Evolutionary conservation across 2,113 vertebrate species (phyloP), one percentile per base, ranked within the genome.

Genomic region (Chaetops frenatus): DNA sequence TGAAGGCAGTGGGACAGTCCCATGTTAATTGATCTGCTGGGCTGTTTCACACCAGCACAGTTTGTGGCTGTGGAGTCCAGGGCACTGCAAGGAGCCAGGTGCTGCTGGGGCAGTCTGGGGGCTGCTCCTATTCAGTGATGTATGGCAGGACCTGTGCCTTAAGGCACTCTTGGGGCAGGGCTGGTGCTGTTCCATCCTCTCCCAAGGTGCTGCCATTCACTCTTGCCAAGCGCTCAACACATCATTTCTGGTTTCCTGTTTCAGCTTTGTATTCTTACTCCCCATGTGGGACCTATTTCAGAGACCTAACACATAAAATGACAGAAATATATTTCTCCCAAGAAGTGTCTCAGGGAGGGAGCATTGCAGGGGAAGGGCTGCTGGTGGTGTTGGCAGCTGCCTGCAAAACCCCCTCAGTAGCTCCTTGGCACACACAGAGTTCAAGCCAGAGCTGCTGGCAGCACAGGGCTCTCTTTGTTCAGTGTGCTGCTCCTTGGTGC

Each of bases 11-110:
- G 57, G 66, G 36, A 7, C 27, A 17, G 44, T 3, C 27, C 51
- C 10, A 2, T 1, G 13, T 42, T 12, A 4, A 5, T 17, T 0
- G 0, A 1, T 11, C 66, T 64, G 48, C 74, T 61, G 57, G 28
- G 81, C 20, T 61, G 0, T 50, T 82, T 42, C 8, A 61, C 35
- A 19, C 18, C 1, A 12, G 51, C n/a, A 31, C 21, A 21, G 45
- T 5, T 50, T 51, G 65, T 74, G 84, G 7, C 23, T 38, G 33
- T 12, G 86, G n/a, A 2, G 36, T 21, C 13, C 16, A 40, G 45
- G 57, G 66, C 57, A 38, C 4, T 0, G 1, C 6, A 2, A 4
- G 74, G n/a, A 74, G 40, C 51, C 80, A 14, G 24, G 29, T 18
- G 60, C 73, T 69, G 50, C 92, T 31, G 58, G 66, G 18, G 45